These are phyloP conservation scores for Cheilosia grossa DNA, from an alignment of 2,888 invertebrate species.

Conservation along the genomic window DNA sequence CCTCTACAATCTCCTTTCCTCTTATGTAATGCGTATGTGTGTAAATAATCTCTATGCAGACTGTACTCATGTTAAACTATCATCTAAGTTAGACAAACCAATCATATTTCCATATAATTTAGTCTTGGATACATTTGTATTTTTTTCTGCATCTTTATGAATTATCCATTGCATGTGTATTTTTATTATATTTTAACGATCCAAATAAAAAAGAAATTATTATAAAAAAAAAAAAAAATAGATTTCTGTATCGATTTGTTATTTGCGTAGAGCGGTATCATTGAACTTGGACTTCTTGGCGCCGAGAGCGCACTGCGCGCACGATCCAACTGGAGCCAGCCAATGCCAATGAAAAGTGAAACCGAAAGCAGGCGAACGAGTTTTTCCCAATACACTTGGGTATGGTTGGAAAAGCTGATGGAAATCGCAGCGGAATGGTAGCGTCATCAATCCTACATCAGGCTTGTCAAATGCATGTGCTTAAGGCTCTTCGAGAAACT, in stretches of 20 bases:
- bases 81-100: slow-evolving; percentile 65
- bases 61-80: slow-evolving; percentile 70
- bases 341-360: slow-evolving; percentile 72
- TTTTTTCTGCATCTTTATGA: slow-evolving; percentile 52
- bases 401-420: slow-evolving; percentile 14
- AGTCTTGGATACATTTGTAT: slow-evolving; percentile 61
- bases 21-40: slow-evolving; percentile 56
- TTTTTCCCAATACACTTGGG: slow-evolving; percentile 25
- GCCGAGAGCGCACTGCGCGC: background rate
- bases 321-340: slow-evolving; percentile 6
- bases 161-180: slow-evolving; percentile 62
- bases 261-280: slow-evolving; percentile 43
- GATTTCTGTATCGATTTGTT: background rate
- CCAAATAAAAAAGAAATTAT: slow-evolving; percentile 58
- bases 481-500: slow-evolving; percentile 34
- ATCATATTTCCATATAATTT: slow-evolving; percentile 56
- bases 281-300: slow-evolving; percentile 70
- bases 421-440: slow-evolving; percentile 35
- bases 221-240: slow-evolving; percentile 32
- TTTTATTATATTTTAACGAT: slow-evolving; percentile 45
- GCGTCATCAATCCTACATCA: slow-evolving; percentile 51
- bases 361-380: slow-evolving; percentile 61
- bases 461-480: slow-evolving; percentile 52
- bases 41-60: slow-evolving; percentile 69
- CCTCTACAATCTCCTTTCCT: background rate